Base-by-base conservation (phyloP, 2,888 invertebrate species). In the Noctua janthe region DNA sequence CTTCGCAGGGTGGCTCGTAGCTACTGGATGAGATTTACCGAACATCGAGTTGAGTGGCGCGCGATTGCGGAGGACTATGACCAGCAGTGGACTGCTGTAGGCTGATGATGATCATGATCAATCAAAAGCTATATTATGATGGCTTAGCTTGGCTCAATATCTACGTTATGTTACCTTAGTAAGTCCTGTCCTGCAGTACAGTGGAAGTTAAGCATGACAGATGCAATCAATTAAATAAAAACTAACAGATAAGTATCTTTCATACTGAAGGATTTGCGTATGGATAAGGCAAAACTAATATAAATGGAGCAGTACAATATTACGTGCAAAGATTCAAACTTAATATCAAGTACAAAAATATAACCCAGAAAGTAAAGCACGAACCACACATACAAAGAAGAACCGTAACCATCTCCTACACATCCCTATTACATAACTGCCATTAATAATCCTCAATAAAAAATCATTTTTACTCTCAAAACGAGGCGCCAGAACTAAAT, bases 391-490 rank as follows among this genome's bases (percentile, higher is more conserved):
- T 13, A 66, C 23, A 29, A n/a, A 56, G 71, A 72, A 54, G 8
- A 62, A 84, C 47, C 2, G 11, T 17, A 49, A 69, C 43, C 54
- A 64, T 39, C 66, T 49, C 71, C 56, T 35, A 59, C 64, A 78
- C 47, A 70, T 69, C 66, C 64, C 71, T 64, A 83, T 87, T 88
- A 87, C 89, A 85, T 75, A 83, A 88, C 75, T 5, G 8, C 35
- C 85, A 85, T 90, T 84, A 87, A 88, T 90, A 86, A 85, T 76
- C 74, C 64, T 59, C 39, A 85, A 85, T 85, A 81, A 88, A 85
- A 62, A 80, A 76, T 74, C 0, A 76, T 88, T 78, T 85, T 81
- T 77, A 88, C 86, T 79, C 74, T 66, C 29, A 75, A 81, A 78
- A 72, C 51, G 83, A 76, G 86, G 88, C 86, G 86, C 86, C 86